phyloP scores from a whole-genome alignment of 2,113 vertebrate genomes.

The Myodes glareolus region DNA sequence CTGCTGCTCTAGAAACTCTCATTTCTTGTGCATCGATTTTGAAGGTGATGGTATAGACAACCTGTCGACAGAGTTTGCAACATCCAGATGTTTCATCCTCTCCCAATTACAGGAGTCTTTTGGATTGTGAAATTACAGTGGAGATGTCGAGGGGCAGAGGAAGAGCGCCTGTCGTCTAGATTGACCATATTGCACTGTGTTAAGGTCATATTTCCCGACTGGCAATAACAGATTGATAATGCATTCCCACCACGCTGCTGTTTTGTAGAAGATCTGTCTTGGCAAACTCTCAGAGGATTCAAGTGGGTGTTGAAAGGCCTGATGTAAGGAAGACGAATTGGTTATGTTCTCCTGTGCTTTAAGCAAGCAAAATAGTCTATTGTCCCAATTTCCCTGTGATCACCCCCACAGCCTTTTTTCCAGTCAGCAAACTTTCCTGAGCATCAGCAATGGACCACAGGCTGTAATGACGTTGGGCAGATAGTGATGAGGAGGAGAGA shows the following conservation, averaged over 20 bases:
- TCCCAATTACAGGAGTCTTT: constrained; percentile 1
- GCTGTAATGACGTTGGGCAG: background rate
- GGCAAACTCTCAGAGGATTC: constrained; percentile 47
- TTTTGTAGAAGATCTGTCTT: constrained; percentile 42
- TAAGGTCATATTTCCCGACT: constrained; percentile 22
- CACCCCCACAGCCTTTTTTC: background rate
- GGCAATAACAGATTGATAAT: constrained; percentile 47
- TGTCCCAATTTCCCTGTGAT: background rate
- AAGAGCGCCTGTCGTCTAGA: background rate
- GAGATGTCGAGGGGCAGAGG: background rate
- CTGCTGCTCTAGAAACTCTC: background rate
- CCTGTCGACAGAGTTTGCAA: constrained; percentile 51
- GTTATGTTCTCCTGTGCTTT: constrained; percentile 30
- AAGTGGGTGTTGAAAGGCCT: constrained; percentile 30
- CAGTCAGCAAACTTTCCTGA: background rate
- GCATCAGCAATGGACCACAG: background rate
- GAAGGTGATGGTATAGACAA: constrained; percentile 55
- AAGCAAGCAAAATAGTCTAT: constrained; percentile 3
- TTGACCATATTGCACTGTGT: background rate
- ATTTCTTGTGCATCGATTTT: constrained; percentile 58
- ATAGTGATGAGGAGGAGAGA: background rate
- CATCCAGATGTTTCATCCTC: constrained; percentile 60
- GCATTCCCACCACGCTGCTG: background rate
- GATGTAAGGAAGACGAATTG: constrained; percentile 11
- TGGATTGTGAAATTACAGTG: constrained; percentile 5